Conservation (phyloP, 2,888 invertebrate species). For the Megalurothrips usitatus region DNA sequence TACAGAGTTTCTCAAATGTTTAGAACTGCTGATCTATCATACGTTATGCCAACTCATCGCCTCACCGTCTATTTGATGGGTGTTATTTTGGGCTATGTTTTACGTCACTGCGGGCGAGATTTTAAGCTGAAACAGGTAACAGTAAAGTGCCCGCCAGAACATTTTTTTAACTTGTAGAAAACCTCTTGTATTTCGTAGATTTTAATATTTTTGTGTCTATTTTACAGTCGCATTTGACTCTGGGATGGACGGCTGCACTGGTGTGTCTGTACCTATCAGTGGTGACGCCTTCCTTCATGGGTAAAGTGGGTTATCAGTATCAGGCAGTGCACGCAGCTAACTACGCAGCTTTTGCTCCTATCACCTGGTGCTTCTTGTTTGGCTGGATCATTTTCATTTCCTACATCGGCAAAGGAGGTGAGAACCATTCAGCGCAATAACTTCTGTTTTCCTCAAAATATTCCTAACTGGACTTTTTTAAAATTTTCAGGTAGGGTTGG, state of each 20-base stretch:
- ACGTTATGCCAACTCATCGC: conserved; percentile 61
- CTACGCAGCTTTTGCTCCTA: conserved; percentile 66
- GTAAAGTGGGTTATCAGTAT: conserved; percentile 57
- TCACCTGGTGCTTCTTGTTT: conserved; percentile 63
- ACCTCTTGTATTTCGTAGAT: background rate
- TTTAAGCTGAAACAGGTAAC: conserved; percentile 51
- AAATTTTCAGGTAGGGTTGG: conserved; percentile 52
- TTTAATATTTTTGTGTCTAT: conserved; percentile 31
- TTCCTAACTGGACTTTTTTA: conserved; percentile 5
- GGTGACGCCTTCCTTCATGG: conserved; percentile 61
- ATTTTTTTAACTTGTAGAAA: background rate
- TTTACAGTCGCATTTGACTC: conserved; percentile 49
- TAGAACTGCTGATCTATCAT: conserved; percentile 64
- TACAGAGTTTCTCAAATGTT: conserved; percentile 60
- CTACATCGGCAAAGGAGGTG: conserved; percentile 58
- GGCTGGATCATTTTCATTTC: conserved; percentile 63
- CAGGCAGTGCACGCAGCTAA: conserved; percentile 60
- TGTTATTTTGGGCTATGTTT: conserved; percentile 56
- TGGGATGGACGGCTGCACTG: conserved; percentile 55
- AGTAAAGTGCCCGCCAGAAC: too few relatives aligned
- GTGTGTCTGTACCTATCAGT: conserved; percentile 53
- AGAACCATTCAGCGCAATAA: conserved; percentile 32
- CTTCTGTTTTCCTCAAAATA: too few relatives aligned
- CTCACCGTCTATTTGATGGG: conserved; percentile 66
- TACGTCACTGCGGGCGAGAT: conserved; percentile 49